These are phyloP conservation scores for Bubo bubo DNA, from an alignment of 2,113 vertebrate genomes.

Conservation along the genomic window DNA sequence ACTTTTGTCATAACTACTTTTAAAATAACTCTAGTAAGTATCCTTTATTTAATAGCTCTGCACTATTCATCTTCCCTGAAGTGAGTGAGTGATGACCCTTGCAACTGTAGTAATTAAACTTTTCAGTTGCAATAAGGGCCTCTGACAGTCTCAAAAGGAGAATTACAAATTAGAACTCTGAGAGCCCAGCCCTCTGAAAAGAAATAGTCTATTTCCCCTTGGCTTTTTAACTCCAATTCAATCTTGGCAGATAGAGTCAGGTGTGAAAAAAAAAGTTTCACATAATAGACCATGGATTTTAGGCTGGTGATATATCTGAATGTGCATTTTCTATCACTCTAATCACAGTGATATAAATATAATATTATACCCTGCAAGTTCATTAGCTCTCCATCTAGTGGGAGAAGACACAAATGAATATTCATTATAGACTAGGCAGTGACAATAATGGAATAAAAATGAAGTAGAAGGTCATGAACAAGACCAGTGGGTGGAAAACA, in stretches of 20 bases:
- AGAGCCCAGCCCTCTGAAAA: neutral
- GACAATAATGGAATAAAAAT: neutral
- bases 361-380: neutral
- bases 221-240: neutral
- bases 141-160: conserved; percentile 35
- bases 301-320: neutral
- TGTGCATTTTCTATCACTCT: neutral
- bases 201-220: neutral
- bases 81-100: conserved; percentile 45
- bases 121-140: conserved; percentile 7
- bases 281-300: neutral
- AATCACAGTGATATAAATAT: neutral
- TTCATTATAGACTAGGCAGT: neutral
- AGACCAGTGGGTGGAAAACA: neutral
- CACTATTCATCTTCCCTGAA: neutral
- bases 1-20: conserved; percentile 11
- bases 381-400: neutral
- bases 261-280: neutral
- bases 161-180: conserved; percentile 40
- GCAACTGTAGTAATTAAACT: conserved; percentile 51
- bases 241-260: neutral
- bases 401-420: neutral
- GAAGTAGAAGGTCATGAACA: neutral
- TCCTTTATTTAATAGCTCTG: conserved; percentile 35
- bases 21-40: neutral